These are phyloP conservation scores for Drosophila vallismaia DNA, from an alignment of 2,888 invertebrate genomes.

Conservation along the genomic window DNA sequence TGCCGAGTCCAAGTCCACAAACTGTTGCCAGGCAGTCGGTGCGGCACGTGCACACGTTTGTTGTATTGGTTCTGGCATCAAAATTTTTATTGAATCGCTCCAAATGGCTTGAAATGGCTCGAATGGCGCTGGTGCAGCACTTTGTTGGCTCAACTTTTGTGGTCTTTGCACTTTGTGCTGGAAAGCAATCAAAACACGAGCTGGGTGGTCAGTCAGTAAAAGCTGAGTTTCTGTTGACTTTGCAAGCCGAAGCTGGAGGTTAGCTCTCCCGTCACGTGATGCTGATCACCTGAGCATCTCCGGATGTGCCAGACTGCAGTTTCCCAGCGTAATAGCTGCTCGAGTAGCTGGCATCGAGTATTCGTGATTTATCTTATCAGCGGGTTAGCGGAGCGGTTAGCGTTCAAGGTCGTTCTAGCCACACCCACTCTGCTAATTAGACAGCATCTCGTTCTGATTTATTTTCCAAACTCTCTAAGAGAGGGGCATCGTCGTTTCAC, in stretches of 20 bases:
- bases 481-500: constrained; percentile 23
- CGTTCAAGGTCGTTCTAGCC: constrained; percentile 36
- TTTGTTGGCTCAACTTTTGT: constrained; percentile 18
- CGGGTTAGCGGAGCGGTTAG: constrained; percentile 9
- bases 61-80: constrained; percentile 39
- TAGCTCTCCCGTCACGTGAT: constrained; percentile 38
- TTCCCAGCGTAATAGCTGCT: constrained; percentile 26
- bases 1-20: constrained; percentile 8
- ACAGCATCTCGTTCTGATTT: constrained; percentile 27
- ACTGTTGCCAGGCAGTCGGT: constrained; percentile 54
- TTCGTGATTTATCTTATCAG: constrained; percentile 36
- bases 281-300: constrained; percentile 13
- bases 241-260: constrained; percentile 13
- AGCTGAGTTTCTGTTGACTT: too few species aligned
- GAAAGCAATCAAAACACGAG: constrained; percentile 56
- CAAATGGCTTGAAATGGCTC: constrained; percentile 8
- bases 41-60: constrained; percentile 70
- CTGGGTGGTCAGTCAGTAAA: neutral
- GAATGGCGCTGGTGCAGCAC: constrained; percentile 24
- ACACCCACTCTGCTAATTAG: constrained; percentile 37
- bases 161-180: constrained; percentile 29
- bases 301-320: constrained; percentile 23
- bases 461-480: constrained; percentile 10
- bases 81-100: neutral
- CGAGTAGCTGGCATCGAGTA: constrained; percentile 26